Evolutionary conservation across 2,113 vertebrate species (phyloP).

Genomic region (Gulo gulo): DNA sequence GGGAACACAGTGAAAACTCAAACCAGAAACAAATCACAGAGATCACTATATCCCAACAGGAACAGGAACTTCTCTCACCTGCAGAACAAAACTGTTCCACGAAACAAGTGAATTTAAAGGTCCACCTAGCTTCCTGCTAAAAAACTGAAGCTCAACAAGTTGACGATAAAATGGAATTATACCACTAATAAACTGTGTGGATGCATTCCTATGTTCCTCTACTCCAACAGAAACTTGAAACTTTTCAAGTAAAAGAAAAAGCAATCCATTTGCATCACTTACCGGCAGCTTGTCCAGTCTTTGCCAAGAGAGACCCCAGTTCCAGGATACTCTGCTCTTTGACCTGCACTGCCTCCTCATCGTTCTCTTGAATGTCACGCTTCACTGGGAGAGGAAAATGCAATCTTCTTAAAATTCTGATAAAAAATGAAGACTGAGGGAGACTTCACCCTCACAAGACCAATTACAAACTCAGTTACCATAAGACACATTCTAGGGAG

Average conservation of each 20-base stretch:
- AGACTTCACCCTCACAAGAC: conserved; percentile 35
- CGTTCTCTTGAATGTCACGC: conserved; percentile 96
- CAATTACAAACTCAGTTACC: conserved; percentile 2
- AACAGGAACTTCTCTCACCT: not conserved
- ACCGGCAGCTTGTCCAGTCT: conserved; percentile 99
- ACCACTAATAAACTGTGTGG: not conserved
- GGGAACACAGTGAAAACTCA: conserved; percentile 6
- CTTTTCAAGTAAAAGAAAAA: not conserved
- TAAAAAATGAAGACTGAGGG: conserved; percentile 9
- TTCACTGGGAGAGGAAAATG: conserved; percentile 87
- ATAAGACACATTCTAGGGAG: conserved; percentile 4
- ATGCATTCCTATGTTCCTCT: not conserved
- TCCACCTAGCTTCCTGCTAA: not conserved
- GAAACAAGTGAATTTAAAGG: conserved; percentile 33
- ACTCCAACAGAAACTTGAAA: not conserved
- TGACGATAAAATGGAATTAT: conserved; percentile 27
- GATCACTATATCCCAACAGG: not conserved
- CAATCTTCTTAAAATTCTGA: conserved; percentile 47
- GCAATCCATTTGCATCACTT: conserved; percentile 32
- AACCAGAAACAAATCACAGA: conserved; percentile 50
- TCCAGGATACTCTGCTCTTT: conserved; percentile 99
- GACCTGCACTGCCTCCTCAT: conserved; percentile 97
- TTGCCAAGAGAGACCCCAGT: conserved; percentile 94
- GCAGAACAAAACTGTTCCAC: conserved; percentile 29
- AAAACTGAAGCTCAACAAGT: conserved; percentile 41